Base-by-base conservation (phyloP, 2,113 vertebrate genomes). In the Haplochromis burtoni region DNA sequence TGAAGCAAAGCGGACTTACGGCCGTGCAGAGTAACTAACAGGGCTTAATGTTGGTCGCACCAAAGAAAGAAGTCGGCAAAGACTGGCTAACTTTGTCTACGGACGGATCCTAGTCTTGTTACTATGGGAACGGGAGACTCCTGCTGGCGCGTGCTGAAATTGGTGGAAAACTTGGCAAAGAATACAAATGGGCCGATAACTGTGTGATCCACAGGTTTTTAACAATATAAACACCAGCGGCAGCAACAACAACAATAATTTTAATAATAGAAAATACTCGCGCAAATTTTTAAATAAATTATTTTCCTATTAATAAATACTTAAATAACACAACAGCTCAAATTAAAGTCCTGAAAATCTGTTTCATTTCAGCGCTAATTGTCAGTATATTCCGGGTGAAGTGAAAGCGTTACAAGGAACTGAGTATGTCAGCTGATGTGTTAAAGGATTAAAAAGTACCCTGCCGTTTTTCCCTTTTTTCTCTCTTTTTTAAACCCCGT, bases 41-140 rank as follows among this genome's bases (percentile, higher is more conserved):
- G 10, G 14, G 13, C 8, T 5, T 2, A n/a, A 19, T 13, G 57
- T 66, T 21, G 35, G 35, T 24, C 24, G n/a, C 19, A 21, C 12
- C 5, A 13, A 73, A 49, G 79, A 11, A 79, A 59, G 73, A 51
- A 33, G 24, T n/a, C 12, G 63, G 26, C 47, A 40, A 35, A 83
- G 45, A 73, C 76, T 31, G 26, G 80, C 85, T 80, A 90, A 90
- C 89, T 81, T 19, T 6, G 47, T 47, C 45, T 38, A 10, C 82
- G 3, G 29, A 89, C 59, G 38, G 91, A 59, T 88, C 88, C 51
- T 63, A 38, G 81, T 10, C 29, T 51, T 84, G 92, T 95, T 93
- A 91, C 94, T 93, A 94, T 96, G 88, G 96, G 2, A 35, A 96
- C 0, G 90, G 42, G 94, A 93, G 95, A 96, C 95, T 95, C 95